phyloP scores from a whole-genome alignment of 92 coral and sea anemone species.

The Metridium senile region DNA sequence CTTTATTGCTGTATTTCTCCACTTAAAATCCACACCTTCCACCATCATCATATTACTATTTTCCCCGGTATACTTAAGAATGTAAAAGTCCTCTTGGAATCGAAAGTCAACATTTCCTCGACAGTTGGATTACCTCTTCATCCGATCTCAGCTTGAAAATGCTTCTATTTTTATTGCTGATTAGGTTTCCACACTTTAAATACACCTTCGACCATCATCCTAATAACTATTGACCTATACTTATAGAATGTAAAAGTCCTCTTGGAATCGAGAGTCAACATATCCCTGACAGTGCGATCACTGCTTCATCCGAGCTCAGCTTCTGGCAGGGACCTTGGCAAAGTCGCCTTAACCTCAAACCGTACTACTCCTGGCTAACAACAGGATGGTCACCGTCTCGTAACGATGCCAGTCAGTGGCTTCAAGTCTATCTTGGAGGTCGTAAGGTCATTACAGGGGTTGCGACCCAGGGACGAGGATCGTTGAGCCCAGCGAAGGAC shows the following conservation, averaged over 20 bases:
- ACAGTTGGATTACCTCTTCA: slow-evolving; percentile 26
- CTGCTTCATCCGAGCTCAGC: slow-evolving; percentile 16
- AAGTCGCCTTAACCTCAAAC: slow-evolving; percentile 26
- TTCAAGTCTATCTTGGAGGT: slow-evolving; percentile 32
- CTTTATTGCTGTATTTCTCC: too few species aligned
- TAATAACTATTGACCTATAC: too few species aligned
- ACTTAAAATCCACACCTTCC: too few species aligned
- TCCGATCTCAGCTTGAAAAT: background rate
- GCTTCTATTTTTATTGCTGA: too few species aligned
- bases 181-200: too few species aligned
- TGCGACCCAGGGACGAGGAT: slow-evolving; percentile 47
- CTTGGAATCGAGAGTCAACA: slow-evolving; percentile 44
- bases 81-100: slow-evolving; percentile 39
- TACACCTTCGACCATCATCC: too few species aligned
- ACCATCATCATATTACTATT: too few species aligned
- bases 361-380: background rate
- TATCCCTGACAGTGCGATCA: slow-evolving; percentile 24
- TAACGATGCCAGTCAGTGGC: slow-evolving; percentile 39
- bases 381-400: slow-evolving; percentile 27
- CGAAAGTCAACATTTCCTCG: slow-evolving; percentile 31
- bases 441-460: slow-evolving; percentile 20
- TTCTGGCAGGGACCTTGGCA: slow-evolving; percentile 7
- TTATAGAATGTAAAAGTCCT: slow-evolving; percentile 18
- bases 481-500: background rate
- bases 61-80: background rate